phyloP scores from a whole-genome alignment of 2,113 vertebrate species.

The Pachycephala philippinensis region DNA sequence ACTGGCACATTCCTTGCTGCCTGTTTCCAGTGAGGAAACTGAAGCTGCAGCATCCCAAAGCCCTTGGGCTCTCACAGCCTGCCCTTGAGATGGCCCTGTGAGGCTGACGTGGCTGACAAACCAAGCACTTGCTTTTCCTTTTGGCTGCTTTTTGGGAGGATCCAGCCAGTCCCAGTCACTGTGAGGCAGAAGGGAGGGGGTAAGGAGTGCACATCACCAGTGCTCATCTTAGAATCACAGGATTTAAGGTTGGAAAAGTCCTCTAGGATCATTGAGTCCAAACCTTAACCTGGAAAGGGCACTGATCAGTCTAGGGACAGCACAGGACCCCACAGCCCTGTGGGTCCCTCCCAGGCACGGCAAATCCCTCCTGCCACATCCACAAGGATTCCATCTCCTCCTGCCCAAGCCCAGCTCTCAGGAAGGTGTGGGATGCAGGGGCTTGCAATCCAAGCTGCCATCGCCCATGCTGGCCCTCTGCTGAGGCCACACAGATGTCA shows the following conservation, averaged over 20 bases:
- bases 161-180: background rate
- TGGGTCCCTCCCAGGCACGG: no score
- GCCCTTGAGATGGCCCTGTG: background rate
- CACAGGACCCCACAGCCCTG: accelerated
- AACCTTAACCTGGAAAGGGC: background rate
- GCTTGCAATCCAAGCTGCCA: background rate
- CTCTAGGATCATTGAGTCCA: background rate
- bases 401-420: accelerated
- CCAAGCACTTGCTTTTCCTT: background rate
- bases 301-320: background rate
- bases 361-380: background rate
- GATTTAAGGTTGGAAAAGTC: background rate
- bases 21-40: background rate
- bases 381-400: background rate
- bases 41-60: background rate
- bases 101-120: background rate
- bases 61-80: background rate
- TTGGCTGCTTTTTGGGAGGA: background rate
- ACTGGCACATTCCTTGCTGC: background rate
- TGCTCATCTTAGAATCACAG: background rate
- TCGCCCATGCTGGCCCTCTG: background rate
- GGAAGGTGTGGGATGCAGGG: background rate
- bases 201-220: background rate
- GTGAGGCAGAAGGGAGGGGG: background rate
- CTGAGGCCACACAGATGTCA: background rate